Base-by-base conservation (phyloP, 2,113 vertebrate species). In the Podarcis raffonei region DNA sequence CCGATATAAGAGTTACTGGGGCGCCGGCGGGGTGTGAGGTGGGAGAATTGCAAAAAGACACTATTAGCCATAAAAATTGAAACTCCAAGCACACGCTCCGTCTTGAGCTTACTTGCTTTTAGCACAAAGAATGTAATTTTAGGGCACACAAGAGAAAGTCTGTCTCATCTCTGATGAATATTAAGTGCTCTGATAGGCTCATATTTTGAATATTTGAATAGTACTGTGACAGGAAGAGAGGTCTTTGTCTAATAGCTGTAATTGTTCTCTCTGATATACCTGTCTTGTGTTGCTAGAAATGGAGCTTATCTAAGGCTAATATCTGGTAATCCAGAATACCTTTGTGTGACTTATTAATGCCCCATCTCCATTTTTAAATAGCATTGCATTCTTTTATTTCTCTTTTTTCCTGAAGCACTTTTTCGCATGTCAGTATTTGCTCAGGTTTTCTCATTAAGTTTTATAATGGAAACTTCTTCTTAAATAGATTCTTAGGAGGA, bases 221-320 rank as follows among this genome's bases (percentile, higher is more conserved):
- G 59, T n/a, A 57, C 84, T 62, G 25, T 69, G 66, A 78, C 27
- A 77, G 23, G 32, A 39, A 90, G 59, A 87, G 57, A 66, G 25
- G 6, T 27, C 59, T 83, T 90, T 35, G 42, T 86, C 32, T 90
- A 57, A 66, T 89, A 37, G 30, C 39, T 75, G 13, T 75, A 75
- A 87, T 83, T 90, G 72, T 83, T 82, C 62, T 90, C 71, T 68
- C 62, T 83, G 84, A 81, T 83, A 76, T 66, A 69, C 27, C 71
- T 80, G 81, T 25, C 80, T 83, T 76, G 32, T 25, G 27, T 48
- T 42, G 80, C 71, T 53, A 42, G 57, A 82, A 72, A 81, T 81
- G 86, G 77, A 87, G 35, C 32, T 81, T 62, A 59, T 32, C 68
- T 39, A 71, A 87, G 30, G 27, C 27, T 71, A 79, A 74, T 53